Base-by-base conservation (phyloP, 2,888 invertebrate species). In the Acheta domesticus region DNA sequence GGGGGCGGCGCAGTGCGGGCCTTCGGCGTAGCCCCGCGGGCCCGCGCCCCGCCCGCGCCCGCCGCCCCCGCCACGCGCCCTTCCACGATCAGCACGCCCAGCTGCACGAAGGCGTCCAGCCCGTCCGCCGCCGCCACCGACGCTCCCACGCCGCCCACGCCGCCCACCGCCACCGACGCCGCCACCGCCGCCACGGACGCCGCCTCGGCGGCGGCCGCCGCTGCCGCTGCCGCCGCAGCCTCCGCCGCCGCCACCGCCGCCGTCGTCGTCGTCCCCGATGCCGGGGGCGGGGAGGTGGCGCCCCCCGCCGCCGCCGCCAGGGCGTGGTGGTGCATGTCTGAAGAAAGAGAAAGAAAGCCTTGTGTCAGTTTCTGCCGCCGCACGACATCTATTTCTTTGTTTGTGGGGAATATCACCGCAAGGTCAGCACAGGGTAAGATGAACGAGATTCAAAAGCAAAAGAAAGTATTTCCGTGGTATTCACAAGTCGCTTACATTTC, bases 41-140 rank as follows among this genome's bases (percentile, higher is more conserved):
- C 62, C 14, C 62, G 62, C 14, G 62, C 62, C 62, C 78, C 79
- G 16, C 76, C 75, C 49, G 80, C 80, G 49, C 76, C 62, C 49
- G 83, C 82, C 87, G 81, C 87, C 83, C 90, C 89, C 78, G 89
- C 87, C 82, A 89, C 88, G 75, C 92, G 86, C 77, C 91, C 90
- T 85, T 92, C 90, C 83, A 91, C 87, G 83, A 92, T 90, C 84
- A 92, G 88, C 82, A 91, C 87, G 79, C 91, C 92, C 83, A 92
- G 86, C 86, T 91, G 90, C 82, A 89, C 84, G 83, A 89, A 87
- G 82, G 88, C 84, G 82, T 88, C 88, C 82, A 90, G 88, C 79
- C 91, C 89, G 83, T 87, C 88, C 74, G 87, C 87, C 75, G 89
- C 89, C 80, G 87, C 85, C 49, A 79, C 82, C 74, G 80, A n/a